Base-by-base conservation (phyloP, 2,113 vertebrate genomes). In the Holacanthus passer region DNA sequence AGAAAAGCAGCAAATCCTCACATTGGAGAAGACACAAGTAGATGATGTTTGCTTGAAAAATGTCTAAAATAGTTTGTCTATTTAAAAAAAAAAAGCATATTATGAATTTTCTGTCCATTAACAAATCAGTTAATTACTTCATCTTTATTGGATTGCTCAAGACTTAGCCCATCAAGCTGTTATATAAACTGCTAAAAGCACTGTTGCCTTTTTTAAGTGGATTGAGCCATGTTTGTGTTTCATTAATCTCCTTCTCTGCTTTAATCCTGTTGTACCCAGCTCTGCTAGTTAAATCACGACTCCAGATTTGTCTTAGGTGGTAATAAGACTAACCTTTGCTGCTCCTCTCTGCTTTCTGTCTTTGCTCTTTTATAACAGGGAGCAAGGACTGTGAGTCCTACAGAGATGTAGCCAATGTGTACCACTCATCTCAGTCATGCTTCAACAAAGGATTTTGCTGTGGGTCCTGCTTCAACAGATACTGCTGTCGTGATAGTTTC, bases 341-440 rank as follows among this genome's bases (percentile, higher is more conserved):
- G 2, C 17, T 3, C 20, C 2, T 65, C 9, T 47, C 59, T 50
- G 4, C 20, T 79, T 5, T 81, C 24, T 76, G 1, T 63, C 2
- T 89, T 19, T 87, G 5, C 14, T 88, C 5, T 84, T 22, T 92
- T 32, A 19, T 81, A 93, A 67, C 75, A 5, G 59, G 16, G 3
- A 31, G 56, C 0, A 0, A 0, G 0, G 4, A 45, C 22, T 95
- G 95, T 59, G 0, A 62, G 0, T 0, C 29, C 19, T 95, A 91
- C 79, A 6, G 0, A 0, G 79, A 80, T 59, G 0, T 0, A 0
- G 0, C 0, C 0, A 11, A 22, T 2, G 0, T 0, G 0, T 68
- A 52, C n/a, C 56, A 84, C 0, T 0, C 0, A 0, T 0, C 0
- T 1, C 0, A 81, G 11, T 0, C 0, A 0, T 96, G 95, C 11